Evolutionary conservation across 2,888 invertebrate genomes (phyloP).

Genomic region (Chorisops tibialis): DNA sequence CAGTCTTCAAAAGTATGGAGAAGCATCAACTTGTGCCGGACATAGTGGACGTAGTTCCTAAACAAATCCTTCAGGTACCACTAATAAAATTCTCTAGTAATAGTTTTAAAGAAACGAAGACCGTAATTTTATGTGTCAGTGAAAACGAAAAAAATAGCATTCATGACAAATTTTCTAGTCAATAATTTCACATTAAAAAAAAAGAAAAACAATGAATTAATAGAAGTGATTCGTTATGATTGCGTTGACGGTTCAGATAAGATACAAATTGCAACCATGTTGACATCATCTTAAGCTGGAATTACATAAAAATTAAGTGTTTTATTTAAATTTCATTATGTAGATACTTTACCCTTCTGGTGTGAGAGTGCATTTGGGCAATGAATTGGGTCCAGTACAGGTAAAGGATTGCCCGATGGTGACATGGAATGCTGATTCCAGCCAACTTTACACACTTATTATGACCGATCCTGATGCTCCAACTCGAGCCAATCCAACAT

Average conservation of each 20-base stretch:
- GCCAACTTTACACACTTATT: constrained; percentile 25
- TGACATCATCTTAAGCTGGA: background rate
- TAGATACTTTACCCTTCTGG: constrained; percentile 2
- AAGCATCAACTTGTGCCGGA: constrained; percentile 51
- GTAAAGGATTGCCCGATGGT: constrained; percentile 38
- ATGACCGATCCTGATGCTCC: constrained; percentile 80
- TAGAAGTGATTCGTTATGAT: no score
- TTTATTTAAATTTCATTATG: background rate
- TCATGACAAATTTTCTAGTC: no score
- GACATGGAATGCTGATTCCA: constrained; percentile 13
- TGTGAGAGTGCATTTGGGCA: constrained; percentile 3
- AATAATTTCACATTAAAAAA: no score
- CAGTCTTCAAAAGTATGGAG: constrained; percentile 37
- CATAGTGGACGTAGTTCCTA: constrained; percentile 24
- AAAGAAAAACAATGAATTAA: no score
- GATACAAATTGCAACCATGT: no score
- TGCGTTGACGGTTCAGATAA: no score
- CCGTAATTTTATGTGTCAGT: no score
- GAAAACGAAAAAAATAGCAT: no score
- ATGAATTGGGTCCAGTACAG: constrained; percentile 60
- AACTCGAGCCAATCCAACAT: constrained; percentile 68
- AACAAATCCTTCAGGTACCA: constrained; percentile 42
- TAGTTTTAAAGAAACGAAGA: no score
- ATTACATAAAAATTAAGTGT: background rate
- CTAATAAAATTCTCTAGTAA: background rate